Base-by-base conservation (phyloP, 2,888 invertebrate species). In the Cistogaster globosa region DNA sequence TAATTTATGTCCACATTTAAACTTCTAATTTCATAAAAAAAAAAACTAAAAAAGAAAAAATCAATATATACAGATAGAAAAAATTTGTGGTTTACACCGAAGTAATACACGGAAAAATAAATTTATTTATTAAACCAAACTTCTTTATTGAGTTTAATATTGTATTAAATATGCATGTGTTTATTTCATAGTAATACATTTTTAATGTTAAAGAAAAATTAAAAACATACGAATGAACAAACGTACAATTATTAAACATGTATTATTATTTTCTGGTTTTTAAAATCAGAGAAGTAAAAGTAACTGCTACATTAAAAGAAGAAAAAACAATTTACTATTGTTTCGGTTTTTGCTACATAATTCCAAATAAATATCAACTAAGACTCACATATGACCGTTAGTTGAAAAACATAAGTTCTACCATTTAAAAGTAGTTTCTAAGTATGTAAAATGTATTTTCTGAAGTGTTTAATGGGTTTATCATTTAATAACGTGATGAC, bases 401-500 rank as follows among this genome's bases (percentile, higher is more conserved):
- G 51, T 26, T 16, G 18, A 63, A 45, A 63, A 45, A 45, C 14
- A 12, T 45, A 7, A 12, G 12, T 45, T 48, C 12, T 1, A 48
- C n/a, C 16, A 48, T n/a, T 48, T n/a, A 48, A 48, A 48, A 0
- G 14, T 9, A 6, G 45, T 48, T 48, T 48, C 0, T 18, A 57
- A 42, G 80, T 69, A 45, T 68, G 32, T 22, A 12, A 14, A 63
- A 69, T 20, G n/a, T 4, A 16, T 51, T 58, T 36, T 53, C 26
- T 26, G 14, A n/a, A n/a, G n/a, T 53, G 53, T 20, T 1, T 53
- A 20, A 36, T 63, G 55, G 20, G 45, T 26, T 16, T 5, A 6
- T 18, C 3, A 57, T 76, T 65, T 75, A 84, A 55, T 92, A 92
- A 65, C 92, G 91, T n/a, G 92, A 89, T 14, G 89, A 90, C n/a